Evolutionary conservation across 2,888 invertebrate genomes (phyloP).

Genomic region (Ptychoptera contaminata): DNA sequence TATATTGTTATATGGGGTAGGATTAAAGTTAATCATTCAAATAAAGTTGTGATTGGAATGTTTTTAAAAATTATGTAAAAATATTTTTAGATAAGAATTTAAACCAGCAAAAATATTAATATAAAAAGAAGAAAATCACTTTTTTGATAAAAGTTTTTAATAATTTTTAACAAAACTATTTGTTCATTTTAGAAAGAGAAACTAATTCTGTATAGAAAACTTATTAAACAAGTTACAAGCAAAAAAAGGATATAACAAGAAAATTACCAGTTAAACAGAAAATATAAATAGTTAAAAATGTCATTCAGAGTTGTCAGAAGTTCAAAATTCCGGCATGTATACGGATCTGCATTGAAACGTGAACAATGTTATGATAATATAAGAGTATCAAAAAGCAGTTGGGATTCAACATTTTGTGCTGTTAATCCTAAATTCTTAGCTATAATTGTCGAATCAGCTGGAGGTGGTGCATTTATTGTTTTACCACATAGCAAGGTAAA

Average conservation of each 20-base stretch:
- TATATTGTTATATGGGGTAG: no score
- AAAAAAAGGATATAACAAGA: neutral
- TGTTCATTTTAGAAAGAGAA: no score
- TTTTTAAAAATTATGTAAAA: no score
- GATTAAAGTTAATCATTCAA: no score
- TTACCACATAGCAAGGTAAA: constrained; percentile 81
- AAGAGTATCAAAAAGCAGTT: constrained; percentile 91
- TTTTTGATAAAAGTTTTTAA: no score
- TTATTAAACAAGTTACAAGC: no score
- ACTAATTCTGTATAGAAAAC: no score
- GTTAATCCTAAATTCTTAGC: constrained; percentile 97
- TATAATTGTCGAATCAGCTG: constrained; percentile 92
- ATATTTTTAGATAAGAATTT: no score
- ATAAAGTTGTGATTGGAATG: no score
- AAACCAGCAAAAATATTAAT: no score
- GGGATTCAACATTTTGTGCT: constrained; percentile 97
- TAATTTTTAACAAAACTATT: no score
- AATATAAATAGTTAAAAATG: constrained; percentile 39
- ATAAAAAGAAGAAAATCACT: no score
- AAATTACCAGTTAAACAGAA: neutral
- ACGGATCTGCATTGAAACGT: constrained; percentile 69
- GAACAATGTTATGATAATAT: constrained; percentile 97
- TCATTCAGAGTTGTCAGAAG: constrained; percentile 93
- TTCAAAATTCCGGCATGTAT: constrained; percentile 97
- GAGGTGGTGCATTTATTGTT: constrained; percentile 91